phyloP scores from a whole-genome alignment of 2,888 invertebrate species.

The Trilocha varians region DNA sequence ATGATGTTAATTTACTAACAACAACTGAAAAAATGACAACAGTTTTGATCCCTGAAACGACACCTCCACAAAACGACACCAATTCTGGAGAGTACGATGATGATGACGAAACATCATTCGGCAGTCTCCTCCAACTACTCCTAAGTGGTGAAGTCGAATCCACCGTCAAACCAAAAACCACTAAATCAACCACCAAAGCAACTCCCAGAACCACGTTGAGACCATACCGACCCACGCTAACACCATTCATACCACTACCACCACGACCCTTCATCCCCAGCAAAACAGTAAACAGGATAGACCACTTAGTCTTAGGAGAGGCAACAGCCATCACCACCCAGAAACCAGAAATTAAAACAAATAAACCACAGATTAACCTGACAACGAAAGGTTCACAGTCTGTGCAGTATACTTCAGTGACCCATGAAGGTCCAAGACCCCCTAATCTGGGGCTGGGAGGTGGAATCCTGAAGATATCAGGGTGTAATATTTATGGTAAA shows the following conservation, averaged over 20 bases:
- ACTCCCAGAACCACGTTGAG: constrained; percentile 17
- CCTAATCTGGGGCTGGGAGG: constrained; percentile 39
- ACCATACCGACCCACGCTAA: constrained; percentile 20
- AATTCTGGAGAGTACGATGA: constrained; percentile 47
- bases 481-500: constrained; percentile 91
- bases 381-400: constrained; percentile 18
- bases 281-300: constrained; percentile 54
- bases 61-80: constrained; percentile 20
- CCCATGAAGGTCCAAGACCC: constrained; percentile 23
- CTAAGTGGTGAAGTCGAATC: constrained; percentile 63
- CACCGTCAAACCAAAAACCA: constrained; percentile 16
- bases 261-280: constrained; percentile 27
- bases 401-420: constrained; percentile 18
- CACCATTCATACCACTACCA: constrained; percentile 42
- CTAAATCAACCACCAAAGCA: constrained; percentile 6
- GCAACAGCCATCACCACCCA: constrained; percentile 44
- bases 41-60: constrained; percentile 25
- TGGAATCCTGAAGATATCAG: constrained; percentile 83
- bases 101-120: constrained; percentile 71
- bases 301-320: constrained; percentile 59
- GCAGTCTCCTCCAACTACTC: constrained; percentile 75
- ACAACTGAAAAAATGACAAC: constrained; percentile 10
- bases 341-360: constrained; percentile 8
- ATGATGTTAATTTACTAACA: neutral
- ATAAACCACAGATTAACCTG: neutral